Base-by-base conservation (phyloP, 2,888 invertebrate genomes). In the Trissoscelio sp. region DNA sequence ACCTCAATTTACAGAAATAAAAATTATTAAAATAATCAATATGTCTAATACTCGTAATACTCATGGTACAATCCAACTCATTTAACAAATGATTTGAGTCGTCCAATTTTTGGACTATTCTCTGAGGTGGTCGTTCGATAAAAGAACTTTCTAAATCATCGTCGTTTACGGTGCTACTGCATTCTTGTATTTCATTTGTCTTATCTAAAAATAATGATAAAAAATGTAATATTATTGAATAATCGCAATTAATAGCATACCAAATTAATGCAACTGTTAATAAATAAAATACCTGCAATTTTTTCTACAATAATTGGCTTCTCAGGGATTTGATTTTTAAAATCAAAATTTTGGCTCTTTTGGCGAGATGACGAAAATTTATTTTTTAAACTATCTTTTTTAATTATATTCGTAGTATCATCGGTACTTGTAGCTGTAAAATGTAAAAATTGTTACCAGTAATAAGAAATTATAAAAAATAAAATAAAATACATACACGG, bases 161-260 rank as follows among this genome's bases (percentile, higher is more conserved):
- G n/a, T 66, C 66, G n/a, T 66, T 53, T 1, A 66, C 66, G 5
- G 66, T 66, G 12, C 66, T 66, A 16, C 66, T 67, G 12, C 67
- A 55, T 42, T 67, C 67, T 55, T 24, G 51, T 6, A 39, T 14
- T 12, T 66, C 44, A 42, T 18, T 24, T 24, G 11, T 53, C 0
- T 48, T 24, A 11, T 31, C 60, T 62, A 11, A 20, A 46, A 44
- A 7, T 44, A 44, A 44, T n/a, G n/a, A n/a, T n/a, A n/a, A n/a
- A n/a, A n/a, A n/a, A n/a, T n/a, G n/a, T n/a, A n/a, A n/a, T n/a
- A n/a, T n/a, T n/a, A n/a, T n/a, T n/a, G n/a, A n/a, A n/a, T n/a
- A n/a, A n/a, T n/a, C n/a, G n/a, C n/a, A n/a, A n/a, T n/a, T n/a
- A n/a, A n/a, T n/a, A n/a, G n/a, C n/a, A n/a, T n/a, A n/a, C n/a